A percentile compares a stretch with the other conserved stretches of the same genome.
Conservation (phyloP, 1,140 invertebrate genomes). For the Bombus turneri region DNA sequence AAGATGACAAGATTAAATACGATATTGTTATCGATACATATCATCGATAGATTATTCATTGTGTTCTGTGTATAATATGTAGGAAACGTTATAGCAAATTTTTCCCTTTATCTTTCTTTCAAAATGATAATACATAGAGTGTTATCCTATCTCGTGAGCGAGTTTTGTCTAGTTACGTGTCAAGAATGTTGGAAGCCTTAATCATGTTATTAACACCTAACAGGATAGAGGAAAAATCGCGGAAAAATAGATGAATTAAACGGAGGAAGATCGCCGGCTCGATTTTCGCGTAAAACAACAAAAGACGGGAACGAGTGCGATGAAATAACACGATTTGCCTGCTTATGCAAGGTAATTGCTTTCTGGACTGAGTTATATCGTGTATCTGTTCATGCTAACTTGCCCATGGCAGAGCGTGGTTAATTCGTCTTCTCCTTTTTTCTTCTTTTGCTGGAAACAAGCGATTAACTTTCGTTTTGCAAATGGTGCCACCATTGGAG, state of each 20-base stretch:
- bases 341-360: constrained; percentile 54
- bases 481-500: not conserved
- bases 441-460: not conserved
- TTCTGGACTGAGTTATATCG: constrained; percentile 47
- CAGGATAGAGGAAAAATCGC: not conserved
- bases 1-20: no score
- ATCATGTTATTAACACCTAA: not conserved
- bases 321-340: constrained; percentile 53
- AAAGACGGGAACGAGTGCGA: not conserved
- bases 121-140: no score
- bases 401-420: constrained; percentile 14
- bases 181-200: not conserved
- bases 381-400: constrained; percentile 46
- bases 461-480: constrained; percentile 30
- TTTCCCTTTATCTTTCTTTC: no score
- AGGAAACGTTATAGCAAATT: no score
- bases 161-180: not conserved
- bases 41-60: no score
- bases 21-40: no score
- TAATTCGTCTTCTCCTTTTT: constrained; percentile 20
- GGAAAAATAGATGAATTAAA: not conserved
- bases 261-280: not conserved
- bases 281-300: not conserved
- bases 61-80: no score
- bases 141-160: no score